A percentile compares a stretch with the other conserved stretches of the same genome.
phyloP scores from a whole-genome alignment of 35 echinoderm and acorn worm species.

The Eucidaris tribuloides region DNA sequence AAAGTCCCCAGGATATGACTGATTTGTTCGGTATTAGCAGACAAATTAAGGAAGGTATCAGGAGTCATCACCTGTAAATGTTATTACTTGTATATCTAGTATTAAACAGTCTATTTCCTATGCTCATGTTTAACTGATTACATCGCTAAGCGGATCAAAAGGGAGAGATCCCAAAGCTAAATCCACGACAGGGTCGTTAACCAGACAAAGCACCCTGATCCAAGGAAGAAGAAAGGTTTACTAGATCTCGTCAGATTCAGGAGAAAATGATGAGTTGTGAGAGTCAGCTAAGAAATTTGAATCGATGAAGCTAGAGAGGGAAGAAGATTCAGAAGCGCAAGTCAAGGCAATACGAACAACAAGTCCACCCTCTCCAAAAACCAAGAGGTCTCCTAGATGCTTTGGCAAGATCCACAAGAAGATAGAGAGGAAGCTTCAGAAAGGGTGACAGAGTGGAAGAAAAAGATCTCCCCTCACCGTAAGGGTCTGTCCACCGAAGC shows the following conservation, averaged over 20 bases:
- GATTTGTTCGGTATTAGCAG: neutral
- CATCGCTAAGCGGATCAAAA: neutral
- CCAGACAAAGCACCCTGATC: no score
- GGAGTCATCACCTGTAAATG: neutral
- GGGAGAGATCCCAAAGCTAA: neutral
- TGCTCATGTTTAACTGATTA: neutral
- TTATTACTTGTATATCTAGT: no score
- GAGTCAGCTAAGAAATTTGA: neutral
- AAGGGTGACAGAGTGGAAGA: neutral
- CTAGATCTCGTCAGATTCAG: constrained; percentile 6
- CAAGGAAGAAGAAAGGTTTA: neutral
- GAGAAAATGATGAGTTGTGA: neutral
- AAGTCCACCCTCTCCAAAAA: neutral
- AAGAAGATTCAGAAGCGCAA: neutral
- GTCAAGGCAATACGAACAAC: neutral
- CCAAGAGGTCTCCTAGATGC: neutral
- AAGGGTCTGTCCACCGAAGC: neutral
- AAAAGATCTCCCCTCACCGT: neutral
- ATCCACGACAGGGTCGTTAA: no score
- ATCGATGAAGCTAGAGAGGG: neutral
- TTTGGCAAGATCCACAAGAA: constrained; percentile 4
- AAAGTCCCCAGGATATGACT: constrained; percentile 1
- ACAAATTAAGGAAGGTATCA: neutral
- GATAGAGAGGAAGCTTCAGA: neutral
- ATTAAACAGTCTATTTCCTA: neutral